phyloP scores from a whole-genome alignment of 2,888 invertebrate genomes.

The Hyppa rectilinea region DNA sequence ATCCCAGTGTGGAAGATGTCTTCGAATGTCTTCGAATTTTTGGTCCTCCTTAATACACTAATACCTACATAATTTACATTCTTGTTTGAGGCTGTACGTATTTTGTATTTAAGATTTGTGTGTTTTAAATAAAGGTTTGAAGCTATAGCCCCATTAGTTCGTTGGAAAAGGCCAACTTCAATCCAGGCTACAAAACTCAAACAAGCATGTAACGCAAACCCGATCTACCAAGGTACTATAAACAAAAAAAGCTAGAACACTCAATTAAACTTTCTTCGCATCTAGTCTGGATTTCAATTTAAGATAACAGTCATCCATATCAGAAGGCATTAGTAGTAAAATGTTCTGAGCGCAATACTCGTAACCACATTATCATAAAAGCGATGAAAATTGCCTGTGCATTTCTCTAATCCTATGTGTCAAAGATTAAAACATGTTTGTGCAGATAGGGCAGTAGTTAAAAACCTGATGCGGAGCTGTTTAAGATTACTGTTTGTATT shows the following conservation, averaged over 20 bases:
- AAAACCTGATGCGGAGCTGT: slow-evolving; percentile 33
- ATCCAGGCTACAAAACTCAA: slow-evolving; percentile 8
- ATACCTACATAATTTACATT: too few relatives aligned
- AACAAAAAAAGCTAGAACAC: slow-evolving; percentile 43
- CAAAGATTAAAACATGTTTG: slow-evolving; percentile 74
- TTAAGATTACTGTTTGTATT: slow-evolving; percentile 41
- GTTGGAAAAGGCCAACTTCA: neutral
- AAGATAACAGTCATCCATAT: slow-evolving; percentile 75
- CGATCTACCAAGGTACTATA: slow-evolving; percentile 21
- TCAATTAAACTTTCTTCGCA: slow-evolving; percentile 63
- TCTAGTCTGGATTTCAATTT: slow-evolving; percentile 73
- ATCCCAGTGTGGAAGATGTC: too few relatives aligned
- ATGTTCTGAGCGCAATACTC: slow-evolving; percentile 81
- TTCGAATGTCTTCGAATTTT: too few relatives aligned
- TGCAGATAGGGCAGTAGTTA: slow-evolving; percentile 47
- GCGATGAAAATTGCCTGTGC: slow-evolving; percentile 81
- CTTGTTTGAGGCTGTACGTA: too few relatives aligned
- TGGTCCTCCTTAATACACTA: too few relatives aligned
- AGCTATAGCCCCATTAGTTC: too few relatives aligned
- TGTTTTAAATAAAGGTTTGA: too few relatives aligned
- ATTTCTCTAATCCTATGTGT: slow-evolving; percentile 80
- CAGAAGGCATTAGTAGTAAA: slow-evolving; percentile 74
- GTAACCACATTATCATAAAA: slow-evolving; percentile 83
- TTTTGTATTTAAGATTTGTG: too few relatives aligned
- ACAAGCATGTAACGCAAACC: slow-evolving; percentile 19